phyloP scores from a whole-genome alignment of 2,797 vertebrate species.

The Characodon lateralis region DNA sequence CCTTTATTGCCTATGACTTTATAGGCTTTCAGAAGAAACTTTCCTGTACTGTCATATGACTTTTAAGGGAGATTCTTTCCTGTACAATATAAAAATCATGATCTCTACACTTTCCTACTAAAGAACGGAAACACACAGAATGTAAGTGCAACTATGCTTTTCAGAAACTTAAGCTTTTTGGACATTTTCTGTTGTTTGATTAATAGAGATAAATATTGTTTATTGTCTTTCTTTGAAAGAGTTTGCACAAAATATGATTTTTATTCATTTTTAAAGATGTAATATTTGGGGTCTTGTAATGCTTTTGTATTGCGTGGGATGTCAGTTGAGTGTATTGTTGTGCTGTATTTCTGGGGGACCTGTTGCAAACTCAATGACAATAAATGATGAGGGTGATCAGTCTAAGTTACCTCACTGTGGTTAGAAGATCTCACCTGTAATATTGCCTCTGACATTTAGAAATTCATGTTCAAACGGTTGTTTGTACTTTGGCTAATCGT shows the following conservation, averaged over 20 bases:
- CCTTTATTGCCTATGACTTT: conserved; percentile 15
- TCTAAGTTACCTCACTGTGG: background rate
- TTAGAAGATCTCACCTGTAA: background rate
- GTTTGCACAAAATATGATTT: background rate
- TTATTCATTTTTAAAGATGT: background rate
- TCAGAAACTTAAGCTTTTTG: background rate
- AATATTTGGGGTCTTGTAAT: background rate
- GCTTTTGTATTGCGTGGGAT: background rate
- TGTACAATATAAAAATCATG: conserved; percentile 38
- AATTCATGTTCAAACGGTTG: conserved; percentile 6
- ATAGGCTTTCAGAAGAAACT: background rate
- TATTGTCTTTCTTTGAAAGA: background rate
- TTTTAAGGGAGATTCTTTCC: conserved; percentile 4
- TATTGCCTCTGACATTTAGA: background rate
- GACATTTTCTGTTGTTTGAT: background rate
- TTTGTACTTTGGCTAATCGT: conserved; percentile 32
- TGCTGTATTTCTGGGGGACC: background rate
- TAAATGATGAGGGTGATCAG: background rate
- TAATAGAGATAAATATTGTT: background rate
- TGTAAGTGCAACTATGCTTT: conserved; percentile 59
- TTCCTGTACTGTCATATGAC: conserved; percentile 2
- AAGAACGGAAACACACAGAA: conserved; percentile 49
- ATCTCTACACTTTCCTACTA: conserved; percentile 17
- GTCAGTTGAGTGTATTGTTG: background rate
- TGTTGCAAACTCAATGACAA: background rate